Base-by-base conservation (phyloP, 92 coral and sea anemone genomes). In the Montipora capitata region DNA sequence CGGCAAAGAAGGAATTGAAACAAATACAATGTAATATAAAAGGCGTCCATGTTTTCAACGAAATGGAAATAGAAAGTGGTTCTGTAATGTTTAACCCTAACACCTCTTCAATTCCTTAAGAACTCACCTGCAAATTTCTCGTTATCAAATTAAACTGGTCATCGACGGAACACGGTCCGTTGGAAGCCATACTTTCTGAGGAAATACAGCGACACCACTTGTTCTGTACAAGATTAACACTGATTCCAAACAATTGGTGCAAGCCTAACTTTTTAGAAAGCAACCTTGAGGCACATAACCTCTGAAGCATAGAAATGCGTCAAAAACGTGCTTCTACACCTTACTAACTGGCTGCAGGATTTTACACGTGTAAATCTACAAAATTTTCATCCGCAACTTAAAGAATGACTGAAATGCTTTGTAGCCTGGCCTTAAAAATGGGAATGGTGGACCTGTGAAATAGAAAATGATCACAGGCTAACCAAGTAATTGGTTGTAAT, bases 121-220 rank as follows among this genome's bases (percentile, higher is more conserved):
- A 42, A 40, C 73, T 18, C 83, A 97, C 99, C 98, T 97, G 98
- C 61, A 97, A 84, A 90, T 97, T 97, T 81, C 96, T 95, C 45
- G 94, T 84, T 64, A 97, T 97, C 80, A 97, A 88, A 18, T 94
- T 83, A 43, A 92, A 86, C 75, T 91, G 91, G n/a, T 97, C 95
- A 87, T 97, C 99, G 18, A 92, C 87, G 48, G 90, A 87, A 80
- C 44, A 39, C 35, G 90, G 67, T 38, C 52, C 90, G n/a, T 11
- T 70, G 72, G 94, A 91, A 82, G 91, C 98, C 95, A 92, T 92
- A 58, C 58, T 78, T 39, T 8, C 76, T 7, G 52, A 17, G 16
- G 27, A 40, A 3, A 44, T 11, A 4, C 7, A 40, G 45, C 75
- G 43, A 66, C 10, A 1, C 16, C 11, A 44, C 52, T 11, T 59